Evolutionary conservation across 2,797 vertebrate species (phyloP).

Genomic region (Melanotaenia nigrans): DNA sequence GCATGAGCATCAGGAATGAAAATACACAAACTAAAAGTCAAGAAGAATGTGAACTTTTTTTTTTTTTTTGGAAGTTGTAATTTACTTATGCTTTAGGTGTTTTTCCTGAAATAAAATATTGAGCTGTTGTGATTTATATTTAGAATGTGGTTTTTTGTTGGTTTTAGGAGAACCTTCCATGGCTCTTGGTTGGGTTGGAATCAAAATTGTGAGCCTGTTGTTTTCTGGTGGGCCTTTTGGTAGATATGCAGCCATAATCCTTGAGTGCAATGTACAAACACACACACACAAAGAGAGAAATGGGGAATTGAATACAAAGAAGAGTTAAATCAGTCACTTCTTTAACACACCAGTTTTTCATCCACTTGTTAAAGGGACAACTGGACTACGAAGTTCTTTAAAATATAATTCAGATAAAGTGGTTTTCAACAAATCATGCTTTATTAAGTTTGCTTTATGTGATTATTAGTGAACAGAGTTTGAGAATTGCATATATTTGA

Average conservation of each 20-base stretch:
- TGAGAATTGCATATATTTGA: neutral
- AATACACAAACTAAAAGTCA: neutral
- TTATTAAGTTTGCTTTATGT: neutral
- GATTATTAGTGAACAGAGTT: neutral
- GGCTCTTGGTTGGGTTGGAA: neutral
- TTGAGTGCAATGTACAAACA: constrained; percentile 14
- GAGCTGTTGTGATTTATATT: constrained; percentile 31
- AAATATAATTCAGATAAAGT: neutral
- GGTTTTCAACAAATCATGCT: neutral
- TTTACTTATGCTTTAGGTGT: constrained; percentile 32
- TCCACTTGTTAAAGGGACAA: too few relatives aligned
- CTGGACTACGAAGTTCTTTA: too few relatives aligned
- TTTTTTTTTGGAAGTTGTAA: constrained; percentile 21
- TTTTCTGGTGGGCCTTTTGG: neutral
- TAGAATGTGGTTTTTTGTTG: constrained; percentile 14
- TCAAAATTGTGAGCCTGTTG: neutral
- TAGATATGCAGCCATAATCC: neutral
- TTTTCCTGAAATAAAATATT: constrained; percentile 29
- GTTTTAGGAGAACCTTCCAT: neutral
- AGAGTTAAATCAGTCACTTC: neutral
- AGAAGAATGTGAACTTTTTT: constrained; percentile 25
- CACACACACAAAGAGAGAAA: too few relatives aligned
- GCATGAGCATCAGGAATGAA: constrained; percentile 93
- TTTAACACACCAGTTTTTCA: too few relatives aligned
- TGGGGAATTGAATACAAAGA: neutral